Base-by-base conservation (phyloP, 2,888 invertebrate species). In the Isoperla grammatica region DNA sequence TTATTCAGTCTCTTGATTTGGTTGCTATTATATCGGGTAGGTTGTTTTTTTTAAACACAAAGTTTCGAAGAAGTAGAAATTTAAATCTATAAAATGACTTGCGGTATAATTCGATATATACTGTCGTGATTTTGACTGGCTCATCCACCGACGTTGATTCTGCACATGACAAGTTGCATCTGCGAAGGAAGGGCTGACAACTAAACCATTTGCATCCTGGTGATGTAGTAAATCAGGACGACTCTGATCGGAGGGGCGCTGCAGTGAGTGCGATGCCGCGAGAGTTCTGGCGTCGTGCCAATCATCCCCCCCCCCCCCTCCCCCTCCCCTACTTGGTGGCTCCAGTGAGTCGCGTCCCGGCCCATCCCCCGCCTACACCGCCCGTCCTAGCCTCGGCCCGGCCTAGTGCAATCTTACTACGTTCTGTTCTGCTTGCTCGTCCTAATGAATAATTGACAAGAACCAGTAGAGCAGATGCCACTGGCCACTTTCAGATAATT, bases 261-360 rank as follows among this genome's bases (percentile, higher is more conserved):
- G 29, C 29, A 29, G 29, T 29, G 29, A 29, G 46, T 22, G 19
- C 20, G 48, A n/a, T 20, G 11, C n/a, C 20, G 48, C 8, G 49
- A 50, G 29, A 20, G 57, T 57, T 4, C 45, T 57, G 57, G 57
- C 57, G 11, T 35, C n/a, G 12, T 35, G 57, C 57, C 57, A 57
- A 22, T 15, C 22, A 22, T 22, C 39, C 42, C 23, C 22, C 48
- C 39, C 57, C 46, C 22, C 15, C 13, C 23, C 46, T 29, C 45
- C 13, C 23, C 56, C 20, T 2, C 56, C 23, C 35, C n/a, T 48
- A 39, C 29, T 29, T 29, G 56, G 42, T 12, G 57, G 57, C 57
- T 57, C 57, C 57, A 48, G 57, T 9, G 48, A 13, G 57, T 29
- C 57, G 57, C 39, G 46, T 9, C 35, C 29, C 15, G 17, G 17